Evolutionary conservation across 30 jellyfish, hydroid and myxozoan genomes (phyloP).

Genomic region (Hydra vulgaris): DNA sequence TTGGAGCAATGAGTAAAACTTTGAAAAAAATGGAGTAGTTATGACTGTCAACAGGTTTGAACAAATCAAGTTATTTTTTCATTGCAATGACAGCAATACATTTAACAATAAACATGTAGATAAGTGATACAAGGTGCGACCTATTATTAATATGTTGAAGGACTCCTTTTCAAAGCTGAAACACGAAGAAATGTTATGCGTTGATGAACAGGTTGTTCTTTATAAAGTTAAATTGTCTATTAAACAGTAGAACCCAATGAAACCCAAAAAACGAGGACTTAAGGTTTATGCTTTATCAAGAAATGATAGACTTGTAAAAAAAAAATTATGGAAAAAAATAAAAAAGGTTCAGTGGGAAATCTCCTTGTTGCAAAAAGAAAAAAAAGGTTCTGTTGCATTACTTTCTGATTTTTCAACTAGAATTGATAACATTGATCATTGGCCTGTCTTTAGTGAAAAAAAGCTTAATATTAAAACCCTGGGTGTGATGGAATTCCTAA

Average conservation of each 20-base stretch:
- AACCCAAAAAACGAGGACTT: no score
- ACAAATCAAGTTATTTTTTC: not conserved
- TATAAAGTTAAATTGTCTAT: not conserved
- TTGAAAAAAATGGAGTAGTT: not conserved
- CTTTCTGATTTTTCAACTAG: no score
- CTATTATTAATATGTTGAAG: not conserved
- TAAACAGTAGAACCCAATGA: constrained; percentile 8
- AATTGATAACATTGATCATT: no score
- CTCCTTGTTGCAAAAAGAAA: no score
- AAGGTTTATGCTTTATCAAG: no score
- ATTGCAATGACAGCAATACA: not conserved
- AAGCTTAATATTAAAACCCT: no score
- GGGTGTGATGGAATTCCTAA: no score
- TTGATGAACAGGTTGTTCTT: constrained; percentile 13
- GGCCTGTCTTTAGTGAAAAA: no score
- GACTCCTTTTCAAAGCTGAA: not conserved
- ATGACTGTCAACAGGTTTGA: constrained; percentile 21
- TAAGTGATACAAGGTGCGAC: constrained; percentile 9
- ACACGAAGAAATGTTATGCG: constrained; percentile 1
- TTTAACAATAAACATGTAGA: not conserved
- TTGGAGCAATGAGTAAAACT: constrained; percentile 2
- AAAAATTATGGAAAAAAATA: no score
- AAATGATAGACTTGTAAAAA: no score
- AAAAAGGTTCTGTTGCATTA: no score
- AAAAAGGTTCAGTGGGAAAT: no score